Percentiles rank a stretch among this genome's conserved stretches.
Conservation (phyloP, 2,888 invertebrate species). For the Drosophila birchii region DNA sequence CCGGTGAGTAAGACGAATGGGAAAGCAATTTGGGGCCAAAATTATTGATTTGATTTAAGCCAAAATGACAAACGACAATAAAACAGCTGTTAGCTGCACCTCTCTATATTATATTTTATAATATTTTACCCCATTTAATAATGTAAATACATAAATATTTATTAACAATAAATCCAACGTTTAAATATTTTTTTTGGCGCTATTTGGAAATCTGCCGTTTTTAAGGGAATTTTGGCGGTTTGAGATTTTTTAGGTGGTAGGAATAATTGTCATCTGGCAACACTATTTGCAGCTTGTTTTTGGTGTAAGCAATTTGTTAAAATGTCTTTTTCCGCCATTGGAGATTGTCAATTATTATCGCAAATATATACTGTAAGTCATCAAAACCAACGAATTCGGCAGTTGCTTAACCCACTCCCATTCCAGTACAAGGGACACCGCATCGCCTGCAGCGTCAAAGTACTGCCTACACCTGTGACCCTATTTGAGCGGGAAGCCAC, state of each 20-base stretch:
- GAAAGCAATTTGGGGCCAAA: background rate
- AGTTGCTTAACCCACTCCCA: background rate
- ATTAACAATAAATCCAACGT: background rate
- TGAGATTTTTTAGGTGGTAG: background rate
- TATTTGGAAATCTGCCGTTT: background rate
- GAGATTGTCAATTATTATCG: conserved; percentile 52
- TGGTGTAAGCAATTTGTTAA: conserved; percentile 7
- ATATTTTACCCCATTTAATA: background rate
- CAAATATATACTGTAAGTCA: conserved; percentile 54
- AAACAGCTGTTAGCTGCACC: background rate
- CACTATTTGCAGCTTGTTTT: conserved; percentile 1
- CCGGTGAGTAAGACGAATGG: background rate
- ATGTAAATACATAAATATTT: background rate
- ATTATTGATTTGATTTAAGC: background rate
- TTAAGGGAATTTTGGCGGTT: background rate
- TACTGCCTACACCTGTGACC: conserved; percentile 42
- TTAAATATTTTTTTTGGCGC: background rate
- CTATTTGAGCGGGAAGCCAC: conserved; percentile 29
- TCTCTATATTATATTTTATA: too few relatives aligned
- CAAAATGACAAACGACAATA: background rate
- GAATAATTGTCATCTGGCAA: background rate
- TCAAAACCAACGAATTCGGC: background rate
- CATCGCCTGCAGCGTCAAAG: conserved; percentile 53
- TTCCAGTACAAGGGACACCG: conserved; percentile 47
- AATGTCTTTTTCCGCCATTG: conserved; percentile 52